Conservation (phyloP, 2,113 vertebrate species). For the Phylloscopus trochilus region DNA sequence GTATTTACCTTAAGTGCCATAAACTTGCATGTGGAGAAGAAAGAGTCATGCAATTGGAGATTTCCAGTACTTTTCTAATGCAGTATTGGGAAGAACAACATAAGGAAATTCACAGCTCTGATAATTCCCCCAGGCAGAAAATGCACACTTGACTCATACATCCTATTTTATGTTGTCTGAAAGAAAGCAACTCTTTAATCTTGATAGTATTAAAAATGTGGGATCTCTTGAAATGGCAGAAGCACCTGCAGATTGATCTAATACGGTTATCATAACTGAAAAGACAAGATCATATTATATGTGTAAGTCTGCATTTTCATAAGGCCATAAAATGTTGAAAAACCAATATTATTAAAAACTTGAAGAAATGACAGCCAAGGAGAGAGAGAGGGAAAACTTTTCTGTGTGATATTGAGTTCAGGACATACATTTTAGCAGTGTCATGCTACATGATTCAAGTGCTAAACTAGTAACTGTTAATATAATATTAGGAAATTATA, state of each 20-base stretch:
- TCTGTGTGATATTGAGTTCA: background rate
- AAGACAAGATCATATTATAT: background rate
- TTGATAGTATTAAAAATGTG: background rate
- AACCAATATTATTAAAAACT: background rate
- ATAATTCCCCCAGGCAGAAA: background rate
- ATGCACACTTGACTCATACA: background rate
- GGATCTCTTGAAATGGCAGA: background rate
- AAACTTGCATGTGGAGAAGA: background rate
- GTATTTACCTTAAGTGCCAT: background rate
- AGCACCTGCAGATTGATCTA: background rate
- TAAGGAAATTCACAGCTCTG: background rate
- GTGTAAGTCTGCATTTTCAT: background rate
- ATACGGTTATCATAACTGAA: background rate
- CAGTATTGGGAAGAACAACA: background rate
- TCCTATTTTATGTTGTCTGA: background rate
- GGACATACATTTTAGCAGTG: constrained; percentile 8
- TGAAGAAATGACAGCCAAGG: background rate
- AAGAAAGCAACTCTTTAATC: background rate
- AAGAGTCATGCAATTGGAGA: background rate
- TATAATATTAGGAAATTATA: constrained; percentile 53
- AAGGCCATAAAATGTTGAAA: background rate
- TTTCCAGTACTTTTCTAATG: background rate
- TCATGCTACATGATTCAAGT: background rate
- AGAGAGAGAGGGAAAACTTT: background rate
- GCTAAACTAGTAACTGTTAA: constrained; percentile 49